Conservation (phyloP, 2,888 invertebrate species). For the Aphidius colemani region DNA sequence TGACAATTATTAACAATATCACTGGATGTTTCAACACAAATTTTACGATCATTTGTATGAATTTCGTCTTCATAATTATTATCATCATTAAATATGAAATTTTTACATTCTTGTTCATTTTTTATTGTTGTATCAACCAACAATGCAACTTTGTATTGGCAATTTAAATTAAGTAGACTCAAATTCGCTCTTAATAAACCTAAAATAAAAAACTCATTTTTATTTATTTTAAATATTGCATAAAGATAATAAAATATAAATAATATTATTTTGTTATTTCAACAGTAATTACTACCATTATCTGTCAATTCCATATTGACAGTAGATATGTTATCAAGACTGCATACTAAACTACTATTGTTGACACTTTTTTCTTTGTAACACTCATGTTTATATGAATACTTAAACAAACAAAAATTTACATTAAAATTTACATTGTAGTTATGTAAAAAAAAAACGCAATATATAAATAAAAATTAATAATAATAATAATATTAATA, state of each 20-base stretch:
- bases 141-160: slow-evolving; percentile 31
- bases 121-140: slow-evolving; percentile 32
- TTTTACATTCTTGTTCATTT: slow-evolving; percentile 30
- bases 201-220: slow-evolving; percentile 10
- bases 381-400: slow-evolving; percentile 18
- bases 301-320: not conserved
- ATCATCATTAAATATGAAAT: slow-evolving; percentile 26
- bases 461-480: not conserved
- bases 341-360: slow-evolving; percentile 3
- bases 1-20: slow-evolving; percentile 9
- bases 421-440: not conserved
- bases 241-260: not conserved
- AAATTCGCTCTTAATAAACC: slow-evolving; percentile 29
- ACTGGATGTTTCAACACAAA: slow-evolving; percentile 24
- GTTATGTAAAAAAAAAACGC: slow-evolving; percentile 3
- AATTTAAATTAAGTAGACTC: slow-evolving; percentile 24
- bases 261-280: not conserved
- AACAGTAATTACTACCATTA: slow-evolving; percentile 6
- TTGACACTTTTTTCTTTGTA: not conserved
- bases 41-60: slow-evolving; percentile 25
- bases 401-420: slow-evolving; percentile 15
- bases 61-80: slow-evolving; percentile 27
- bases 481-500: not conserved
- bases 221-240: not conserved
- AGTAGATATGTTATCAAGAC: slow-evolving; percentile 6